Evolutionary conservation across 2,797 vertebrate genomes (phyloP).

Genomic region (Cossypha polioptera): DNA sequence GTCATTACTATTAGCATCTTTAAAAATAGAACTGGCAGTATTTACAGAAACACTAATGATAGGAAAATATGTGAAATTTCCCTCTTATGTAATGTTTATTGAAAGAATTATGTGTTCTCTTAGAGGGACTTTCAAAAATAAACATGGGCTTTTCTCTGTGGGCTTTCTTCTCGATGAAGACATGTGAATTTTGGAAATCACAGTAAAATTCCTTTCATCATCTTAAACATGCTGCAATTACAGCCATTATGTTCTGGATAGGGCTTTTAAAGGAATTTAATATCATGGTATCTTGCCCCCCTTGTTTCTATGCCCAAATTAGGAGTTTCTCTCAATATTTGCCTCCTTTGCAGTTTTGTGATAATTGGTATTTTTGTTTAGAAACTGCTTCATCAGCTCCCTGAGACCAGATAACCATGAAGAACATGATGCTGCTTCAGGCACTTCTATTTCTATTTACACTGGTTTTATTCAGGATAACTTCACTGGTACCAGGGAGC

Average conservation of each 20-base stretch:
- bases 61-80: not conserved
- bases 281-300: not conserved
- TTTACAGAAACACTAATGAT: constrained; percentile 1
- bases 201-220: not conserved
- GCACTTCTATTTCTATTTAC: not conserved
- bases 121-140: constrained; percentile 3
- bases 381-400: not conserved
- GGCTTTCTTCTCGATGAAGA: not conserved
- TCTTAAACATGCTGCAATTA: not conserved
- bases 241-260: not conserved
- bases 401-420: not conserved
- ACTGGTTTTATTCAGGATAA: not conserved
- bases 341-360: not conserved
- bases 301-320: not conserved
- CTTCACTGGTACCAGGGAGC: not conserved
- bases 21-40: constrained; percentile 8
- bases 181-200: not conserved
- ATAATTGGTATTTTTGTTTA: not conserved
- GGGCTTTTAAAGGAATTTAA: not conserved
- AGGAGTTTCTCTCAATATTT: not conserved
- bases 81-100: constrained; percentile 15
- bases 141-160: constrained; percentile 1
- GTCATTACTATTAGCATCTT: not conserved
- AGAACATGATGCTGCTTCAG: not conserved
- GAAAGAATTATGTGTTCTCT: not conserved